Evolutionary conservation across 2,113 vertebrate genomes (phyloP).

Genomic region (Anoura caudifer): DNA sequence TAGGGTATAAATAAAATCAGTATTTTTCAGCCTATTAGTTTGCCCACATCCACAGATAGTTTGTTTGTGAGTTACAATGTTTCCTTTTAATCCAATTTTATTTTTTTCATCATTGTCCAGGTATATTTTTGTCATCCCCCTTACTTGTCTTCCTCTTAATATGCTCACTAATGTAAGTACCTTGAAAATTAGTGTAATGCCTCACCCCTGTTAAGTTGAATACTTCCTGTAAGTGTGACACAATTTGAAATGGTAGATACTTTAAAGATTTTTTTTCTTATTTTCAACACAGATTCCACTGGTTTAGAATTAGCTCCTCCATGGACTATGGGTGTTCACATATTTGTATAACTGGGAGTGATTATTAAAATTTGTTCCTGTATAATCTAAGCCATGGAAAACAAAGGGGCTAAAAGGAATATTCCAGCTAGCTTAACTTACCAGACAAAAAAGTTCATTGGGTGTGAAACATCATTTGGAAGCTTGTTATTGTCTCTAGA

Average conservation of each 20-base stretch:
- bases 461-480: neutral
- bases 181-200: neutral
- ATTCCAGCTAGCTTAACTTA: neutral
- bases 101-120: neutral
- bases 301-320: neutral
- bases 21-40: neutral
- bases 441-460: neutral
- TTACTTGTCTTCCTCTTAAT: neutral
- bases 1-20: neutral
- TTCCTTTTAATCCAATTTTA: neutral
- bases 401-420: neutral
- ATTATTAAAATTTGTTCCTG: neutral
- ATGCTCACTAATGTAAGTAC: neutral
- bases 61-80: neutral
- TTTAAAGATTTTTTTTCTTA: constrained; percentile 8
- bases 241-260: neutral
- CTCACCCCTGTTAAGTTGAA: neutral
- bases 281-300: neutral
- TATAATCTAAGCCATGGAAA: neutral
- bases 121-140: neutral
- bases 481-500: neutral
- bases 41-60: neutral
- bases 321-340: neutral
- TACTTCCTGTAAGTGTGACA: neutral
- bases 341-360: neutral